Conservation (phyloP, 2,797 vertebrate species). For the Florisuga fusca region DNA sequence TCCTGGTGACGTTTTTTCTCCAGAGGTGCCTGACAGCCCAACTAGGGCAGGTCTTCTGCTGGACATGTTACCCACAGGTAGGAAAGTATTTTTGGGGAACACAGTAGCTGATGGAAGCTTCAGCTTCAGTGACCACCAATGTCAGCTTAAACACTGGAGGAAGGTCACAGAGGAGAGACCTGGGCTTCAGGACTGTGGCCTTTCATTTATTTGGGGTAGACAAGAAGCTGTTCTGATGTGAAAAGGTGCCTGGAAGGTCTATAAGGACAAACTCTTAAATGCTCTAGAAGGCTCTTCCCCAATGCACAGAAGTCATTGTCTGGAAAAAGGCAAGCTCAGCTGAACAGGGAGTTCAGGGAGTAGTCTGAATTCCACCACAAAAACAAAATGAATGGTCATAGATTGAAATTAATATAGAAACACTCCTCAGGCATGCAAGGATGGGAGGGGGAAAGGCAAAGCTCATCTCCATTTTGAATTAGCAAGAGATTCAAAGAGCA, state of each 20-base stretch:
- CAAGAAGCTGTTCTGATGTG: not conserved
- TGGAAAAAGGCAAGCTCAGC: not conserved
- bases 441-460: not conserved
- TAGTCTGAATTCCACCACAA: rapidly evolving
- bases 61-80: rapidly evolving
- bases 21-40: not conserved
- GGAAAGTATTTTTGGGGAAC: not conserved
- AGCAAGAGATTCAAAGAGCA: not conserved
- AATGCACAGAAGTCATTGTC: rapidly evolving
- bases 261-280: not conserved
- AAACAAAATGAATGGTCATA: not conserved
- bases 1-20: not conserved
- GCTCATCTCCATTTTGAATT: not conserved
- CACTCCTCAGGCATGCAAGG: not conserved
- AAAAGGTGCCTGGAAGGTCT: not conserved
- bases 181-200: not conserved
- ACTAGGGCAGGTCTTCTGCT: not conserved
- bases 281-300: not conserved
- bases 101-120: not conserved
- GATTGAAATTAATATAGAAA: not conserved
- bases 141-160: not conserved
- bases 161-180: not conserved
- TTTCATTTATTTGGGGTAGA: not conserved
- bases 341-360: not conserved
- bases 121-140: not conserved